Percentiles rank a stretch among this genome's conserved stretches.
Evolutionary conservation across 1,140 invertebrate genomes (phyloP).

Genomic region (Cyphomyrmex costatus): DNA sequence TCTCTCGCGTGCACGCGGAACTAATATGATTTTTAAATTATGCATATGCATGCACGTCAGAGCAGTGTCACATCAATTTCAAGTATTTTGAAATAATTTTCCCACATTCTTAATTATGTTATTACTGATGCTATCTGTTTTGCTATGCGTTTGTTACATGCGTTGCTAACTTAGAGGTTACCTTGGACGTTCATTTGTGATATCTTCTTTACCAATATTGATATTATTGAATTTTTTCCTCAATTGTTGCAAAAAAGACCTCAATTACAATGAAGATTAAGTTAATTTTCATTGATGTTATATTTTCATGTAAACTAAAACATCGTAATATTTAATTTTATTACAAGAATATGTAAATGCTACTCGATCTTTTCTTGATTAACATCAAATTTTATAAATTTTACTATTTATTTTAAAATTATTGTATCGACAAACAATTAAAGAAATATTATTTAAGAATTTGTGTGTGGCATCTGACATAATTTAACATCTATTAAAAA

Average conservation of each 20-base stretch:
- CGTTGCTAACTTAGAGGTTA: neutral
- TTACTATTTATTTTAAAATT: neutral
- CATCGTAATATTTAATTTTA: neutral
- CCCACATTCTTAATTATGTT: neutral
- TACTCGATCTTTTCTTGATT: neutral
- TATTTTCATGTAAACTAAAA: neutral
- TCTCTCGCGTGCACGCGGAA: neutral
- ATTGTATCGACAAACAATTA: neutral
- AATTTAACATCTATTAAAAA: neutral
- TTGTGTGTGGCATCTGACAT: neutral
- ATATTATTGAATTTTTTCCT: neutral
- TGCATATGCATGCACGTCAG: neutral
- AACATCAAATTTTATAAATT: neutral
- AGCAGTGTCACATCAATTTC: slow-evolving; percentile 8
- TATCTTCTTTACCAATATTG: neutral
- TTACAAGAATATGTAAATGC: neutral
- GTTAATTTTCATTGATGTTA: neutral
- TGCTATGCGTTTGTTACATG: neutral
- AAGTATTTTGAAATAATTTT: neutral
- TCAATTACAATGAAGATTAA: slow-evolving; percentile 9
- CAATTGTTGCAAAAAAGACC: neutral
- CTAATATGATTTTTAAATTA: neutral
- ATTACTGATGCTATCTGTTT: slow-evolving; percentile 28
- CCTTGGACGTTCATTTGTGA: neutral
- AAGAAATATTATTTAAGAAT: neutral